Conservation (phyloP, 35 echinoderm and acorn worm genomes). For the Lytechinus pictus region DNA sequence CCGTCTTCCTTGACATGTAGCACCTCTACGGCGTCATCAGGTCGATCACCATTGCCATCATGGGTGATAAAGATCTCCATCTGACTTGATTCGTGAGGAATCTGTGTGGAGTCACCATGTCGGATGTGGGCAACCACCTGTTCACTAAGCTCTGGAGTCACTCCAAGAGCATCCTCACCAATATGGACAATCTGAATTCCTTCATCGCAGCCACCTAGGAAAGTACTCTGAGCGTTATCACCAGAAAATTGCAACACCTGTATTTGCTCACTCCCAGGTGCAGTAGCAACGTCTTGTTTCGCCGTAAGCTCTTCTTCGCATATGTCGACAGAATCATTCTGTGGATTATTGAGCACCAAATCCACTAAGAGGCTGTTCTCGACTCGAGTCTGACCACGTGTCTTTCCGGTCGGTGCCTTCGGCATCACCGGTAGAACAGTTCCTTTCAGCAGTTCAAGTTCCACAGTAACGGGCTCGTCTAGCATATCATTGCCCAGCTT, state of each 20-base stretch:
- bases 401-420: constrained; percentile 37
- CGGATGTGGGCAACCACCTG: constrained; percentile 13
- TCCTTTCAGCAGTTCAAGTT: constrained; percentile 22
- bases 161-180: background rate
- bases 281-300: background rate
- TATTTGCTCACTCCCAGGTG: background rate
- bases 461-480: constrained; percentile 6
- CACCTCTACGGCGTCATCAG: constrained; percentile 25
- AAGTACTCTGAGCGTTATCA: background rate
- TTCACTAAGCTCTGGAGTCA: background rate
- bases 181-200: background rate
- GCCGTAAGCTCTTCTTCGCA: background rate
- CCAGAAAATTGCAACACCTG: constrained; percentile 7
- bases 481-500: constrained; percentile 18
- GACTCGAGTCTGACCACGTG: background rate
- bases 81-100: background rate
- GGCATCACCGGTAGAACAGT: background rate
- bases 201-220: background rate
- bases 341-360: background rate
- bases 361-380: background rate
- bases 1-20: constrained; percentile 44
- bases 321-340: background rate
- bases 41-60: background rate
- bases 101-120: background rate
- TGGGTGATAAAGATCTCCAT: constrained; percentile 49